Percentiles rank a stretch among this genome's conserved stretches.
phyloP scores from a whole-genome alignment of 2,797 vertebrate species.

The Intellagama lesueurii region DNA sequence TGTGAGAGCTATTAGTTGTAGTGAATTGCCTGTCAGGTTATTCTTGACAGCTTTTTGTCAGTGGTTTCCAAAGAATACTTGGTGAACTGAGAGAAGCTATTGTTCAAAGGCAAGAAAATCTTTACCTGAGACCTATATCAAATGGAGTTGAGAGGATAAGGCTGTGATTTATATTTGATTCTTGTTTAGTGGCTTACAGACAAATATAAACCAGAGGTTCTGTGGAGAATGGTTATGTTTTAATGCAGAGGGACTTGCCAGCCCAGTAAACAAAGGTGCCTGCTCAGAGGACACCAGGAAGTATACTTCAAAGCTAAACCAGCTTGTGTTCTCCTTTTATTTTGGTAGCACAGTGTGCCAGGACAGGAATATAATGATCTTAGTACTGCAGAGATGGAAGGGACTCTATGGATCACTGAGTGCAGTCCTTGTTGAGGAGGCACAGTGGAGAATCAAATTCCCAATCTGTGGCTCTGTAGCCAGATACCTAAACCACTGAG shows the following conservation, averaged over 20 bases:
- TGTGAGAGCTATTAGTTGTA: conserved; percentile 37
- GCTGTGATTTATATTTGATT: not conserved
- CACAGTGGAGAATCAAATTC: too few species aligned
- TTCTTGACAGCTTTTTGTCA: conserved; percentile 23
- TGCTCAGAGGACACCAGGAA: not conserved
- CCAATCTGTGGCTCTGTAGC: too few species aligned
- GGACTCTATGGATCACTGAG: too few species aligned
- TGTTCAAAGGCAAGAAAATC: not conserved
- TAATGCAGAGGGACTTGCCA: not conserved
- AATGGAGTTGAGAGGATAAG: not conserved
- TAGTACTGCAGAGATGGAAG: too few species aligned
- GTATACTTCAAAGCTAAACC: not conserved
- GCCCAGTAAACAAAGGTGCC: not conserved
- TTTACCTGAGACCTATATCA: not conserved
- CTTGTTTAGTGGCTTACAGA: conserved; percentile 8
- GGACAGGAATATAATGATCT: not conserved
- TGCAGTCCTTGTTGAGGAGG: too few species aligned
- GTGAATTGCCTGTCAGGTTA: not conserved
- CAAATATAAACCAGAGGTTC: conserved; percentile 13
- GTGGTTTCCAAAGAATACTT: conserved; percentile 2
- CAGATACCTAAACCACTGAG: too few species aligned
- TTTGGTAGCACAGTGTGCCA: not conserved
- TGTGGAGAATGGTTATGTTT: conserved; percentile 34
- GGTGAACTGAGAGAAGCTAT: accelerated
- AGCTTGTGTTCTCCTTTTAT: not conserved